These are phyloP conservation scores for Anguilla anguilla DNA, from an alignment of 2,797 vertebrate species.

Conservation along the genomic window DNA sequence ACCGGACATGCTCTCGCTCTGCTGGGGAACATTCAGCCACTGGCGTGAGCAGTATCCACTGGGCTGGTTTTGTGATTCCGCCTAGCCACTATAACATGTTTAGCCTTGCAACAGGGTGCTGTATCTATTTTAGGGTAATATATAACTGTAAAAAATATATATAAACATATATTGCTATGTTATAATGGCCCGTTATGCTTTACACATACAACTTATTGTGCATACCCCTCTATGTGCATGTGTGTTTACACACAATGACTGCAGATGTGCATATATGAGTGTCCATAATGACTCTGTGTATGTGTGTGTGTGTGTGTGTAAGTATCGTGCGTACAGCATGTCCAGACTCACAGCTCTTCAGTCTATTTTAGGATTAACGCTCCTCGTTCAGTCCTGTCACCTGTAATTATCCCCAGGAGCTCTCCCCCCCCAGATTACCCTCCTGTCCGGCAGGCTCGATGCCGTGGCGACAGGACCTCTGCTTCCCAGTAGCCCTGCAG, in stretches of 20 bases:
- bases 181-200: background rate
- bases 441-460: conserved; percentile 13
- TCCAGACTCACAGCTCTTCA: conserved; percentile 14
- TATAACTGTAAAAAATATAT: background rate
- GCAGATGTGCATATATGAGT: background rate
- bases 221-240: background rate
- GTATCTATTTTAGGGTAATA: background rate
- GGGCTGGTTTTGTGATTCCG: background rate
- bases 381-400: conserved; percentile 17
- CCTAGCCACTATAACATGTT: background rate
- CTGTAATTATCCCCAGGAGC: conserved; percentile 37
- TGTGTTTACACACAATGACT: background rate
- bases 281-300: background rate
- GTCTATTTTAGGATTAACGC: conserved; percentile 12
- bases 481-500: background rate
- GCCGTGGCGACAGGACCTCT: background rate
- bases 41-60: background rate
- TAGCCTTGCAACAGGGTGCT: background rate
- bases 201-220: background rate
- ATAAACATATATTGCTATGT: background rate
- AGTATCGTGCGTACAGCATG: conserved; percentile 1
- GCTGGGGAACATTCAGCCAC: background rate
- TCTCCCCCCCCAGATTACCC: conserved; percentile 35
- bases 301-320: conserved; percentile 2
- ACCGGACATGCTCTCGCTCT: background rate